Evolutionary conservation across 2,888 invertebrate species (phyloP), one percentile per base, ranked within the genome.

Genomic region (Petrolisthes manimaculis): DNA sequence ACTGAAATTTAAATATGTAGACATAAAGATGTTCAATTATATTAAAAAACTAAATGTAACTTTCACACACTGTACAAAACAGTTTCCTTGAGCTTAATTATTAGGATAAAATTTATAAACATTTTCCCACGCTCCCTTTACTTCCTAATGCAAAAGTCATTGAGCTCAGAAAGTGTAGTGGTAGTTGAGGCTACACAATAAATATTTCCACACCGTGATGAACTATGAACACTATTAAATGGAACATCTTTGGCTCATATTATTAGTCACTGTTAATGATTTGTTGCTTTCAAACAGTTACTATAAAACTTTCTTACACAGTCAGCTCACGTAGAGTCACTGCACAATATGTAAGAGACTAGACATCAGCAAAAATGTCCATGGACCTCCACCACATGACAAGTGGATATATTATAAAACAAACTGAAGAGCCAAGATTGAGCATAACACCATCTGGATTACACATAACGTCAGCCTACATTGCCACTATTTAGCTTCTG

Each of bases 191-290:
- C 8, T 56, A 18, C 55, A 69, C 18, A 82, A 82, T 82, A 69
- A 82, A 82, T 82, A 82, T 67, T 61, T 37, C 82, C 82, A 37
- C 53, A 14, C 5, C 53, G 18, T 61, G 81, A 81, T 67, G 37
- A 81, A 5, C 67, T 67, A 37, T 21, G 37, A 61, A 80, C 24
- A 24, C 24, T 80, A 37, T 37, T 37, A 54, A 56, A 56, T 54
- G 78, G 21, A 61, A 51, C 77, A 88, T 84, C 88, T 88, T 88
- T 88, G 88, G 88, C 88, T 88, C 88, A 84, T 56, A 37, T 69
- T 75, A 71, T 51, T 84, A 74, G 55, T 83, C 74, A 74, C 74
- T 83, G 21, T 53, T 12, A 69, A 51, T 69, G 18, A 71, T 54
- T 54, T 83, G 53, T 54, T 83, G 24, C 21, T 24, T 75, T 75